phyloP scores from a whole-genome alignment of 2,113 vertebrate genomes.

The Boulengeromyrus knoepffleri region DNA sequence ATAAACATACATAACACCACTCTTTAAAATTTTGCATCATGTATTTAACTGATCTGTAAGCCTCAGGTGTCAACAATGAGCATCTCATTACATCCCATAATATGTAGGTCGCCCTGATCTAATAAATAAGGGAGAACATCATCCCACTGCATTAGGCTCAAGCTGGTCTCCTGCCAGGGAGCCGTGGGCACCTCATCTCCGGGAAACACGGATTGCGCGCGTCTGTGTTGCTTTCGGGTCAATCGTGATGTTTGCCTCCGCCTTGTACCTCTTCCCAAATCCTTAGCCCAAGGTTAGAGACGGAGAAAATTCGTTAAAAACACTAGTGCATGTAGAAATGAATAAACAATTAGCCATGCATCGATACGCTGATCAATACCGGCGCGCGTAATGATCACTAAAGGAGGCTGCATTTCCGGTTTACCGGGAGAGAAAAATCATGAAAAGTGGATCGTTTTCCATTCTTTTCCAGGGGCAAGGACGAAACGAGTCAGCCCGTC shows the following conservation, averaged over 20 bases:
- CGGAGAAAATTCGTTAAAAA: slow-evolving; percentile 41
- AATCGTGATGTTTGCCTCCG: slow-evolving; percentile 46
- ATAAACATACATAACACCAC: background rate
- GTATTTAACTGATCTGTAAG: slow-evolving; percentile 45
- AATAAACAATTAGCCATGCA: slow-evolving; percentile 66
- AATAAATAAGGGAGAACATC: slow-evolving; percentile 26
- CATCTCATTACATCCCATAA: slow-evolving; percentile 38
- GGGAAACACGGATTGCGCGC: background rate
- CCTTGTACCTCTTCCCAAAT: slow-evolving; percentile 23
- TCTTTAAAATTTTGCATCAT: slow-evolving; percentile 29
- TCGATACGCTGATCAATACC: slow-evolving; percentile 65
- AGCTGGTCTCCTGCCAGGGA: slow-evolving; percentile 43
- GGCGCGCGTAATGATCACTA: slow-evolving; percentile 68
- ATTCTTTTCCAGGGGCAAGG: slow-evolving; percentile 12
- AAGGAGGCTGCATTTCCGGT: slow-evolving; percentile 53
- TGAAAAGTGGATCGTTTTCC: slow-evolving; percentile 43
- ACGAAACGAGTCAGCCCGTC: background rate
- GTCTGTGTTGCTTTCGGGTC: background rate
- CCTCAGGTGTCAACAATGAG: slow-evolving; percentile 35
- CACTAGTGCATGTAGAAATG: slow-evolving; percentile 53
- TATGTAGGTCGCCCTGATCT: slow-evolving; percentile 48
- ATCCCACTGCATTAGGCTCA: slow-evolving; percentile 24
- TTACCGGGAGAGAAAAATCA: slow-evolving; percentile 54
- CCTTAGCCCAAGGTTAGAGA: slow-evolving; percentile 57
- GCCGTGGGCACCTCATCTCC: slow-evolving; percentile 20